Evolutionary conservation across 2,888 invertebrate species (phyloP).

Genomic region (Alloplasta piceator): DNA sequence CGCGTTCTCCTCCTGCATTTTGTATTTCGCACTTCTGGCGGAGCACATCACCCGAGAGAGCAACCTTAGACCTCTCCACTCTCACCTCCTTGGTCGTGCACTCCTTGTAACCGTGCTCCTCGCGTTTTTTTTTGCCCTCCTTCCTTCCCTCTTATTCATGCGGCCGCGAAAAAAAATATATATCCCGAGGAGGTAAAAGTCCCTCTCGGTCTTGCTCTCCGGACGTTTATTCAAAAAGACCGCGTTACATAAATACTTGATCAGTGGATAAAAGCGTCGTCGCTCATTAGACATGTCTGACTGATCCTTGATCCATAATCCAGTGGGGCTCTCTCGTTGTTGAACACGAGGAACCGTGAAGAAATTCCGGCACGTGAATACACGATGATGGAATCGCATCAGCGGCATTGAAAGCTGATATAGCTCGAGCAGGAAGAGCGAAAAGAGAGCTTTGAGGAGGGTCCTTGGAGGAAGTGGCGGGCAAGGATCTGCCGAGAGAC

Average conservation of each 20-base stretch:
- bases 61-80: conserved; percentile 53
- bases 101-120: conserved; percentile 8
- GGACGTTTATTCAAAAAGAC: no score
- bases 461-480: conserved; percentile 59
- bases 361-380: conserved; percentile 50
- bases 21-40: conserved; percentile 49
- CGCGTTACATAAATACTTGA: no score
- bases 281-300: no score
- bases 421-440: conserved; percentile 42
- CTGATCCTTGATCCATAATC: no score
- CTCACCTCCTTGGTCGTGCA: conserved; percentile 41
- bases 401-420: conserved; percentile 32
- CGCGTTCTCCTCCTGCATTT: conserved; percentile 50
- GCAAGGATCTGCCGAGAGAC: conserved; percentile 59
- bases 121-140: conserved; percentile 11
- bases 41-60: conserved; percentile 34
- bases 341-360: conserved; percentile 13
- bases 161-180: conserved; percentile 15
- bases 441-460: conserved; percentile 45
- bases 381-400: conserved; percentile 59
- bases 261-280: no score
- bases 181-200: no score
- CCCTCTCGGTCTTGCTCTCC: no score
- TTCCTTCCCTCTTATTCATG: not conserved
- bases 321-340: not conserved